Percentiles rank a stretch among this genome's conserved stretches.
These are phyloP conservation scores for Xiphophorus birchmanni DNA, from an alignment of 2,797 vertebrate genomes.

Conservation along the genomic window DNA sequence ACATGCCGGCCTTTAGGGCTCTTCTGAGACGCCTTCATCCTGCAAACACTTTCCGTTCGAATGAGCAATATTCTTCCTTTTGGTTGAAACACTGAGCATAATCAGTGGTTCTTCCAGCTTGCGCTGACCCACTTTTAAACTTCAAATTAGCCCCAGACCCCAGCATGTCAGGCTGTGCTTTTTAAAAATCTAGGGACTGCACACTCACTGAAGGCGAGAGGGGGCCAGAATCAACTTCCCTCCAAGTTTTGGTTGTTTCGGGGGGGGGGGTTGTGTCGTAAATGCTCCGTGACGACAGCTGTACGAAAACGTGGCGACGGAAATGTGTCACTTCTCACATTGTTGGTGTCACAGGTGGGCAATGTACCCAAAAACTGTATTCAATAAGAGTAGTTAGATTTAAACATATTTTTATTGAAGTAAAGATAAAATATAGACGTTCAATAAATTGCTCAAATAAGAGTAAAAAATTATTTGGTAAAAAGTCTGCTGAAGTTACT, in stretches of 20 bases:
- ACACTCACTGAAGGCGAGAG: slow-evolving; percentile 23
- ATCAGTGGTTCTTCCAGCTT: slow-evolving; percentile 49
- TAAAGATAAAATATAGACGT: too few species aligned
- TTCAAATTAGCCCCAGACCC: slow-evolving; percentile 42
- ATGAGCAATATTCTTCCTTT: slow-evolving; percentile 46
- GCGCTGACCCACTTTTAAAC: slow-evolving; percentile 63
- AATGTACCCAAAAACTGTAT: too few species aligned
- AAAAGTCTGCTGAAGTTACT: too few species aligned
- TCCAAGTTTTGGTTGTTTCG: slow-evolving; percentile 59
- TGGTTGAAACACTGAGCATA: slow-evolving; percentile 40
- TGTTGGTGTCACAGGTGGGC: slow-evolving; percentile 48
- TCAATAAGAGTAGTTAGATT: too few species aligned
- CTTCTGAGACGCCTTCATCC: slow-evolving; percentile 45
- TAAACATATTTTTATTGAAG: too few species aligned
- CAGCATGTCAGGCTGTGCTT: slow-evolving; percentile 29
- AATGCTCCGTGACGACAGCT: slow-evolving; percentile 59
- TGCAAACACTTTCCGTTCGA: slow-evolving; percentile 47
- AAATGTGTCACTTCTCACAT: slow-evolving; percentile 74
- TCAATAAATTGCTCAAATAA: too few species aligned
- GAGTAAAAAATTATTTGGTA: too few species aligned
- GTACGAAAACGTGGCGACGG: slow-evolving; percentile 53
- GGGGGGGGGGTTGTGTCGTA: slow-evolving; percentile 24
- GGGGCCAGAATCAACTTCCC: slow-evolving; percentile 65
- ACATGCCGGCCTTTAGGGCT: slow-evolving; percentile 31
- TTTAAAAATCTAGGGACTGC: slow-evolving; percentile 53